These are phyloP conservation scores for Dermatemys mawii DNA, from an alignment of 2,113 vertebrate genomes.

Conservation along the genomic window DNA sequence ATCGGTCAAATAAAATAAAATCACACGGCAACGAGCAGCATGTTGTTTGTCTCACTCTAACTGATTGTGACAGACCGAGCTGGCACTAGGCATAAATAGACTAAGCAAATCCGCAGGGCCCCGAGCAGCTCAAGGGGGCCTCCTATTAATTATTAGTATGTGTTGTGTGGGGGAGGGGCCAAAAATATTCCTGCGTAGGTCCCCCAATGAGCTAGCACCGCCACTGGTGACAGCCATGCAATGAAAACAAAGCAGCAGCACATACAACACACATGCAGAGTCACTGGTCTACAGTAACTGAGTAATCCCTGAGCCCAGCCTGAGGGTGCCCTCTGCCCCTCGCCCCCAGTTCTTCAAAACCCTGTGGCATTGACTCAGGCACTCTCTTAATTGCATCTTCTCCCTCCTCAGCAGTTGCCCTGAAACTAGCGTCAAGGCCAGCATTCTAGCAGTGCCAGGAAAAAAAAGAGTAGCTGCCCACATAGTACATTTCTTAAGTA, in stretches of 20 bases:
- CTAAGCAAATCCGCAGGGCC: neutral
- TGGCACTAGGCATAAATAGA: neutral
- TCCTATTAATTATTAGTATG: neutral
- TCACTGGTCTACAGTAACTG: accelerated
- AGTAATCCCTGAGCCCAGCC: neutral
- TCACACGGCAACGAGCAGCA: neutral
- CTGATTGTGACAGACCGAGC: constrained; percentile 13
- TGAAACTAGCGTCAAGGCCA: neutral
- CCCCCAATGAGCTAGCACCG: neutral
- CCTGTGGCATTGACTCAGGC: neutral
- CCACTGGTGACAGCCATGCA: neutral
- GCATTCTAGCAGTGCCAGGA: neutral
- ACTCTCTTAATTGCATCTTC: neutral
- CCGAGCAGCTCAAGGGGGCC: neutral
- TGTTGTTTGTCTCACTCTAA: constrained; percentile 35
- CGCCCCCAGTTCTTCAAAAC: neutral
- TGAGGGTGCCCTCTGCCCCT: accelerated
- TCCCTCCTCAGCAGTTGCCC: neutral
- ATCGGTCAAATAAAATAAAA: constrained; percentile 34
- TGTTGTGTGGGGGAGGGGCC: neutral
- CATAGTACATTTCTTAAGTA: neutral
- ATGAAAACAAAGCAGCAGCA: neutral
- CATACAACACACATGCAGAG: accelerated
- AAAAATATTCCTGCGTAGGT: neutral
- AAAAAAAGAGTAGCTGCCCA: neutral